Evolutionary conservation across 1,140 invertebrate species (phyloP), one percentile per base, ranked within the genome.

Genomic region (Drosophila pectinifera): DNA sequence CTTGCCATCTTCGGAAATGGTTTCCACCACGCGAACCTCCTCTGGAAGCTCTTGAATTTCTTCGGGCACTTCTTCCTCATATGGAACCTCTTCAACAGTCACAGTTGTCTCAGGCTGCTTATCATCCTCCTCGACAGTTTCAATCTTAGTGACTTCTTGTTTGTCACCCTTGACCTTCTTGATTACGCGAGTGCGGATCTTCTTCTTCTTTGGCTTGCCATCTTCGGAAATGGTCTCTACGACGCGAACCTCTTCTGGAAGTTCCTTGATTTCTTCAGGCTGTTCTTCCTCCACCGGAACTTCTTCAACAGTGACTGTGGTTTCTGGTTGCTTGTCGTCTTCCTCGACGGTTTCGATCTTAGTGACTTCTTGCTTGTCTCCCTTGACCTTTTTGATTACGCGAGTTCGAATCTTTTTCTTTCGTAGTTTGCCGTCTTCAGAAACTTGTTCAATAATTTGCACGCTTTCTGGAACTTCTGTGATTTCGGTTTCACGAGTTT

Each of bases 401-500:
- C 56, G 64, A 24, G 64, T 68, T n/a, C 64, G 64, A 18, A 61
- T 68, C 36, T 42, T 61, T 48, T 68, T 59, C 34, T 67, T 68
- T 26, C 48, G 49, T 16, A 36, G 38, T 11, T 61, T 68, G 11
- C 56, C 64, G 28, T 68, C 65, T 62, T 68, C 38, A 6, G 45
- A 16, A 13, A 68, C 49, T 53, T 82, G 58, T 54, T 90, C 80
- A 16, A 74, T 6, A 24, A 73, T 45, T 59, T 64, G 56, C 22
- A 83, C 46, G 31, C 49, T 76, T 72, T 91, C 83, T 24, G 89
- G 81, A 7, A 54, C 51, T 65, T 86, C 82, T 90, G 41, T 81
- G 91, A 78, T 93, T 92, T 91, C 91, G 58, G 59, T 78, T 43
- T 79, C 70, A 7, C 93, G 92, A 92, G 72, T 93, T 93, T 91